Percentiles rank a stretch among this genome's conserved stretches.
phyloP scores from a whole-genome alignment of 1,140 invertebrate species.

The Melanaphis sacchari region DNA sequence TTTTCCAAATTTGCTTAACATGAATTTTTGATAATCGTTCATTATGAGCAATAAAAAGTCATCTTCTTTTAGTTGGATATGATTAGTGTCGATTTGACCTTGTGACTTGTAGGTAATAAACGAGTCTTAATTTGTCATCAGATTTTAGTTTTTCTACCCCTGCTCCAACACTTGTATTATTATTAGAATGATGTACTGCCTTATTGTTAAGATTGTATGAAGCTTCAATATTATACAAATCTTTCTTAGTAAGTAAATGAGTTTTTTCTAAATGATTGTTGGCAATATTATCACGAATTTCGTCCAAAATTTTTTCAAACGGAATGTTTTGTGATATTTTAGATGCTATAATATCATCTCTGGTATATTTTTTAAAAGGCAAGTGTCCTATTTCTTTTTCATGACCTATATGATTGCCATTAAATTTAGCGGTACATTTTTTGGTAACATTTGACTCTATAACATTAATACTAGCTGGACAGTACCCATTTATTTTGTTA shows the following conservation, averaged over 20 bases:
- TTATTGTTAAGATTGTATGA: slow-evolving; percentile 39
- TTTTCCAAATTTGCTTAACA: slow-evolving; percentile 8
- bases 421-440: neutral
- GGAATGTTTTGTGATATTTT: neutral
- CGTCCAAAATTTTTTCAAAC: neutral
- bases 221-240: slow-evolving; percentile 53
- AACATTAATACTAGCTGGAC: slow-evolving; percentile 55
- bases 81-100: neutral
- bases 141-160: neutral
- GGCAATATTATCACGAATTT: neutral
- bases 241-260: slow-evolving; percentile 47
- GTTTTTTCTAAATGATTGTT: slow-evolving; percentile 32
- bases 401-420: slow-evolving; percentile 52
- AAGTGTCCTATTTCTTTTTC: slow-evolving; percentile 3
- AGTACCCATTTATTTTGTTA: slow-evolving; percentile 57
- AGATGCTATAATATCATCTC: neutral
- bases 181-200: neutral
- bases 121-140: neutral
- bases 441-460: slow-evolving; percentile 23
- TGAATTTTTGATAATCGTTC: neutral
- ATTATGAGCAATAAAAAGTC: neutral
- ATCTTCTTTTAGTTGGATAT: neutral
- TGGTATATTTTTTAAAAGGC: neutral
- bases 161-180: neutral
- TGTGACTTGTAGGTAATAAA: neutral